Evolutionary conservation across 2,797 vertebrate genomes (phyloP).

Genomic region (Gambusia yucatana): DNA sequence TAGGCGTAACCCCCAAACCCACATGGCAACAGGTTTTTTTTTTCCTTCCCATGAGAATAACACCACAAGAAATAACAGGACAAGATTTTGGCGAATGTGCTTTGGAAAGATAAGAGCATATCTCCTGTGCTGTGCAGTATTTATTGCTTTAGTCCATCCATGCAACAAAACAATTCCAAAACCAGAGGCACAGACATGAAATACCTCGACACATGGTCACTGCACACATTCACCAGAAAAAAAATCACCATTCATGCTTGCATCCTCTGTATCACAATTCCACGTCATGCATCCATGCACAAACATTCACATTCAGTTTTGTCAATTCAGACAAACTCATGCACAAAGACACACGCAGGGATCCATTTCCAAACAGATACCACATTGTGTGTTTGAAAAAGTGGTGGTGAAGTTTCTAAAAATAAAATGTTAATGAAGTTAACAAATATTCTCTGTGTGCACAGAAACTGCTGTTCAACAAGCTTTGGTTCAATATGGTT

Average conservation of each 20-base stretch:
- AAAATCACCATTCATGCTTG: conserved; percentile 44
- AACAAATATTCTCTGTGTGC: background rate
- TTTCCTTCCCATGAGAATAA: conserved; percentile 23
- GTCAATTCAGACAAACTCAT: conserved; percentile 49
- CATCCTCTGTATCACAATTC: conserved; percentile 36
- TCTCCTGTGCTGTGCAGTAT: conserved; percentile 25
- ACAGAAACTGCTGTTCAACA: background rate
- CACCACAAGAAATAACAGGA: conserved; percentile 16
- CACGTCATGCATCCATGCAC: conserved; percentile 63
- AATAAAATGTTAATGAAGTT: conserved; percentile 48
- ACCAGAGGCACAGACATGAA: conserved; percentile 22
- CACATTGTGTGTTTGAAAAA: conserved; percentile 6
- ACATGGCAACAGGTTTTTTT: background rate
- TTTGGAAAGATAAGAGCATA: conserved; percentile 37
- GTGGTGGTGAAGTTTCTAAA: conserved; percentile 18
- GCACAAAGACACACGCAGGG: conserved; percentile 43
- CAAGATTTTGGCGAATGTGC: conserved; percentile 23
- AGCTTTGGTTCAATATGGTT: too few species aligned
- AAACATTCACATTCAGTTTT: conserved; percentile 59
- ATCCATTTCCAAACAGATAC: conserved; percentile 34
- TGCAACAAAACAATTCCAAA: conserved; percentile 64
- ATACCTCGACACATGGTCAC: conserved; percentile 46
- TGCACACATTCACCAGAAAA: conserved; percentile 50
- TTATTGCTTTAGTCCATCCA: conserved; percentile 40
- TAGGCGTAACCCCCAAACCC: background rate